A percentile compares a stretch with the other conserved stretches of the same genome.
Evolutionary conservation across 2,797 vertebrate species (phyloP).

Genomic region (Trematomus bernacchii): DNA sequence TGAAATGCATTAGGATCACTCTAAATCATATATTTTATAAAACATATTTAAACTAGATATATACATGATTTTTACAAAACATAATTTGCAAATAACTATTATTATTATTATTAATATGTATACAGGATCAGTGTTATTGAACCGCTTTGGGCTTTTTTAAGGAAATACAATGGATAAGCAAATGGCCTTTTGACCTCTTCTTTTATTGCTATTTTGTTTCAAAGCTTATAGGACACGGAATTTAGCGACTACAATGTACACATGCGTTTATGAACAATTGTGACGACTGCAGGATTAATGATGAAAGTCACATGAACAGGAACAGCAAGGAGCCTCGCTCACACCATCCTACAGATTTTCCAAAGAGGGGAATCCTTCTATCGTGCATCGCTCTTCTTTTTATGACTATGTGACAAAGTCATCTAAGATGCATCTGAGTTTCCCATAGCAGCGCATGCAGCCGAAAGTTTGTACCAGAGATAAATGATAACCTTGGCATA

Average conservation of each 20-base stretch:
- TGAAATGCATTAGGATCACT: background rate
- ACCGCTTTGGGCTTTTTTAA: background rate
- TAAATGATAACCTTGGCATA: constrained; percentile 22
- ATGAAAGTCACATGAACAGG: background rate
- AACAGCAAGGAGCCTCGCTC: background rate
- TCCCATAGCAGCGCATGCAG: constrained; percentile 6
- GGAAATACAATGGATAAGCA: background rate
- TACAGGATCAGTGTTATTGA: background rate
- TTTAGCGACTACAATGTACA: background rate
- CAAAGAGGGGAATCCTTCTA: background rate
- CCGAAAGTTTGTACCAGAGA: constrained; percentile 54
- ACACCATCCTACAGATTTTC: constrained; percentile 7
- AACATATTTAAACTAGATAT: background rate
- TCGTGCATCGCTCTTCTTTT: background rate
- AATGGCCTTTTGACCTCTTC: background rate
- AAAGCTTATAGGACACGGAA: background rate
- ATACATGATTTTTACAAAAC: background rate
- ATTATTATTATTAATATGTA: background rate
- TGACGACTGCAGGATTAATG: background rate
- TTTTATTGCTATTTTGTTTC: background rate
- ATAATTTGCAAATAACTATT: background rate
- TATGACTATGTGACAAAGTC: background rate
- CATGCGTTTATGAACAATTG: background rate
- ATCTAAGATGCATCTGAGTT: constrained; percentile 6
- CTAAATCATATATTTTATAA: constrained; percentile 10